phyloP scores from a whole-genome alignment of 2,888 invertebrate genomes.

The Pseudanteris insignis region DNA sequence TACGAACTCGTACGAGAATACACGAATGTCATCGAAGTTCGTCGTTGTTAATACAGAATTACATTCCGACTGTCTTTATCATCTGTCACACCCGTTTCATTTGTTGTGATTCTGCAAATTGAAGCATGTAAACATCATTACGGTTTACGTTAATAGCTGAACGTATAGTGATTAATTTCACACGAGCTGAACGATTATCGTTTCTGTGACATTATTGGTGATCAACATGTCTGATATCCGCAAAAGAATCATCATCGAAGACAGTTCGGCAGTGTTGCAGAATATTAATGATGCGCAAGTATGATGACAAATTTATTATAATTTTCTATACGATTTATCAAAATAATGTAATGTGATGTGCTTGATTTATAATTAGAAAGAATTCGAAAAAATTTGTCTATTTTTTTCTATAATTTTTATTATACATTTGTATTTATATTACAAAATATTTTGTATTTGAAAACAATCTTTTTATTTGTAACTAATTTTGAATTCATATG shows the following conservation, averaged over 20 bases:
- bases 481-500: background rate
- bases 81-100: slow-evolving; percentile 55
- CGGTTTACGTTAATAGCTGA: background rate
- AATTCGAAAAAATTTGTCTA: too few species aligned
- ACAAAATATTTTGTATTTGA: too few species aligned
- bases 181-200: too few species aligned
- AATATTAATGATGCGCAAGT: slow-evolving; percentile 62
- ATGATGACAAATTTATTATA: slow-evolving; percentile 39
- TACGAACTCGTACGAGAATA: slow-evolving; percentile 18
- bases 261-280: slow-evolving; percentile 53
- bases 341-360: too few species aligned
- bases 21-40: slow-evolving; percentile 22
- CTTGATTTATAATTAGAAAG: too few species aligned
- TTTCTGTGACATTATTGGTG: too few species aligned
- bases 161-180: slow-evolving; percentile 4
- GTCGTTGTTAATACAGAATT: too few species aligned
- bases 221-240: slow-evolving; percentile 61
- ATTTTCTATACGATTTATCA: too few species aligned
- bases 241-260: slow-evolving; percentile 57
- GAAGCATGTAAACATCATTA: slow-evolving; percentile 58
- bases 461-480: background rate
- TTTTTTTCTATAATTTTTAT: too few species aligned
- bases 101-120: slow-evolving; percentile 51
- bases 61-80: too few species aligned
- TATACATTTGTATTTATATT: too few species aligned